A percentile compares a stretch with the other conserved stretches of the same genome.
Conservation (phyloP, 2,888 invertebrate genomes). For the Ditylenchus weischeri region DNA sequence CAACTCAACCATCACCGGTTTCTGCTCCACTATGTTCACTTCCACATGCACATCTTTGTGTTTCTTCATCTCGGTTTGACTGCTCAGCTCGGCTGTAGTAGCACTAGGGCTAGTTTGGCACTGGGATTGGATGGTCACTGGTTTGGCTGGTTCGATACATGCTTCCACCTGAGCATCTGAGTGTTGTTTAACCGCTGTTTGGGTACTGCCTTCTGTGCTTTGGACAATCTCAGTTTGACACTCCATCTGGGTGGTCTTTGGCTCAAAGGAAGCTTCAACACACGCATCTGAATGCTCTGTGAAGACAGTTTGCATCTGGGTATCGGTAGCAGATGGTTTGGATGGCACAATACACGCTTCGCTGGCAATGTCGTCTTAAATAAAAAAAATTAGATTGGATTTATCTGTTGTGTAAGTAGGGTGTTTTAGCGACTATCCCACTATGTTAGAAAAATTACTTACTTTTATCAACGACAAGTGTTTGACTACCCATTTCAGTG, state of each 20-base stretch:
- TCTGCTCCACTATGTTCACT: neutral
- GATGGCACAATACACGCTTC: neutral
- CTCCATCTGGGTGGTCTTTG: neutral
- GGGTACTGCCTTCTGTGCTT: neutral
- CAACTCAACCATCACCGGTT: conserved; percentile 2
- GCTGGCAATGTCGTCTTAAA: no score
- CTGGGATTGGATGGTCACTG: neutral
- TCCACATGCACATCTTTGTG: neutral
- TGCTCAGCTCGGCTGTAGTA: neutral
- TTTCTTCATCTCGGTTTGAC: neutral
- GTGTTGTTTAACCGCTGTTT: neutral
- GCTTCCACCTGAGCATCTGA: conserved; percentile 8
- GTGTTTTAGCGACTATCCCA: no score
- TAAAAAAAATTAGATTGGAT: no score
- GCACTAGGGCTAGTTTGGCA: neutral
- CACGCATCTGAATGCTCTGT: neutral
- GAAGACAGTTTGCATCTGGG: neutral
- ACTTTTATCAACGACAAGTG: no score
- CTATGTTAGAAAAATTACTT: no score
- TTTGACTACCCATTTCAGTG: no score
- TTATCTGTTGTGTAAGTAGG: no score
- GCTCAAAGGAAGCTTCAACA: neutral
- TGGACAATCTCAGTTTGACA: neutral
- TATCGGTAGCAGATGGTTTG: neutral
- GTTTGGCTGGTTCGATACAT: neutral